Evolutionary conservation across 1,140 invertebrate species (phyloP), one percentile per base, ranked within the genome.

Genomic region (Pogonognathellus flavescens): DNA sequence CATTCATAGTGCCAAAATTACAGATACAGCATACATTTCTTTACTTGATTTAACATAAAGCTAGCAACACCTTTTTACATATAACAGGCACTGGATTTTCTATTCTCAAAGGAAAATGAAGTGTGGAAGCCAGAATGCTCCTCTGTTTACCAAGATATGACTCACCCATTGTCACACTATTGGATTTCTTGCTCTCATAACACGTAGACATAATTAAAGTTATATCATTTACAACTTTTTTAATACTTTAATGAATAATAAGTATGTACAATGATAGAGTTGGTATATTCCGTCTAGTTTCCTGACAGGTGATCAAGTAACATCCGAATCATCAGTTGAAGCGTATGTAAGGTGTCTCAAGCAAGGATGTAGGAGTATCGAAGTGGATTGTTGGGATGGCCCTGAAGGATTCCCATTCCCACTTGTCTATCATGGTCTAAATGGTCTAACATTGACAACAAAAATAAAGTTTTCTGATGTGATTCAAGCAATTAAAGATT

Each of bases 141-240:
- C 89, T 90, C 92, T 57, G 93, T 98, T 4, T 94, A 93, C 88
- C 97, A 99, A 90, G 96, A 99, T 89, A 99, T 99, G 98, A 95
- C 93, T 13, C 93, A 92, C 88, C 97, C 98, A 1, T 90, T 99
- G 14, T 93, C 95, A 1, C 94, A 98, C 91, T 99, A 99, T 91
- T 99, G 97, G 96, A 98, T 99, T 84, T 94, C 97, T 2, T 99
- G 97, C 0, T 99, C 97, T 4, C 98, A 99, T 90, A 99, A 99
- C 90, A 99, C 98, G 93, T 98, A 93, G 13, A 41, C n/a, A 50
- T 53, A n/a, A n/a, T n/a, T n/a, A n/a, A n/a, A n/a, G n/a, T n/a
- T n/a, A n/a, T n/a, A n/a, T n/a, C n/a, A n/a, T n/a, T n/a, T 18
- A 9, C 49, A 41, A 76, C 14, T 22, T 18, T 16, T 72, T n/a